phyloP scores from a whole-genome alignment of 2,888 invertebrate genomes.

The Hirtodrosophila cameraria region DNA sequence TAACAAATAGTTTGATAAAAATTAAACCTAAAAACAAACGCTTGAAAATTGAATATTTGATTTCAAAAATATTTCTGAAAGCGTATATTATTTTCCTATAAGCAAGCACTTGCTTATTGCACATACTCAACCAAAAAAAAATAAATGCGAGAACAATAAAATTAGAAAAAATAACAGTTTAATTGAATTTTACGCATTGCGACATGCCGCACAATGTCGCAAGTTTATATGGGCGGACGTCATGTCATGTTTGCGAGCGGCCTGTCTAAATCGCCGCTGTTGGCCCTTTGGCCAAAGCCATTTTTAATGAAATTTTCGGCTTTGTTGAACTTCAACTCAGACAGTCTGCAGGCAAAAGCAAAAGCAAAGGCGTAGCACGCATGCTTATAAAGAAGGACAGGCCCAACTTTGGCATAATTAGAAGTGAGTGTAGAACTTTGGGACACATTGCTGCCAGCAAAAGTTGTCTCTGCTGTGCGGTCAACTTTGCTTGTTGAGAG shows the following conservation, averaged over 20 bases:
- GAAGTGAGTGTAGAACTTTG: constrained; percentile 24
- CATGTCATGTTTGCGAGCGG: constrained; percentile 40
- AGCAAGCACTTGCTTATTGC: no score
- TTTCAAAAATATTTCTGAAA: no score
- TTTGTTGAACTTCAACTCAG: constrained; percentile 50
- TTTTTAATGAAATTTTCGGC: constrained; percentile 64
- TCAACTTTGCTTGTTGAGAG: constrained; percentile 1
- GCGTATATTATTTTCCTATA: no score
- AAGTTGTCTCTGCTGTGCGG: background rate
- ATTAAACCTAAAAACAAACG: no score
- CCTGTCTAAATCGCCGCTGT: constrained; percentile 20
- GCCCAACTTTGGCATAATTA: constrained; percentile 44
- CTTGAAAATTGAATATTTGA: no score
- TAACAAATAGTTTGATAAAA: no score
- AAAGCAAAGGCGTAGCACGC: constrained; percentile 27
- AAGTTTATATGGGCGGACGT: constrained; percentile 49
- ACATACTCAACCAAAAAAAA: background rate
- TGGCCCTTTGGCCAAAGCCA: constrained; percentile 26
- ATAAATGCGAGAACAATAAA: no score
- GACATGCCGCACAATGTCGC: constrained; percentile 34
- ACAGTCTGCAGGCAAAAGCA: constrained; percentile 63
- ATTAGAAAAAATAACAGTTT: constrained; percentile 12
- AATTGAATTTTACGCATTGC: constrained; percentile 58
- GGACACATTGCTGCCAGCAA: constrained; percentile 19
- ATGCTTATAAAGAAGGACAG: constrained; percentile 41